Evolutionary conservation across 30 jellyfish, hydroid and myxozoan species (phyloP).

Genomic region (Hydractinia echinata): DNA sequence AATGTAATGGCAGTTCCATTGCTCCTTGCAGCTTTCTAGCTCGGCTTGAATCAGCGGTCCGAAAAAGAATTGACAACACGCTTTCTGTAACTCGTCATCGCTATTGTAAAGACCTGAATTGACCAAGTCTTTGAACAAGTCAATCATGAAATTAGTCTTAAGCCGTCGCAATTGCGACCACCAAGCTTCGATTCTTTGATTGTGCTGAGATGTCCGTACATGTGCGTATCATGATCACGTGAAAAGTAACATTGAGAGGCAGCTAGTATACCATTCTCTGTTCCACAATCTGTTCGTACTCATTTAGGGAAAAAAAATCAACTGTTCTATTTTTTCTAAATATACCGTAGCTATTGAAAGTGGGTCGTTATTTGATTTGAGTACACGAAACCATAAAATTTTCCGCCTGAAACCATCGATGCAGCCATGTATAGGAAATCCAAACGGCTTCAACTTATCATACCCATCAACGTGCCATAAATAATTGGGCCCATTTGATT

Average conservation of each 20-base stretch:
- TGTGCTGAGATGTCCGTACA: slow-evolving; percentile 62
- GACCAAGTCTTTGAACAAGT: no score
- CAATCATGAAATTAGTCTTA: not conserved
- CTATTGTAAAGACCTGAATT: no score
- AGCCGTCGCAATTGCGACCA: not conserved
- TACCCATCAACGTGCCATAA: no score
- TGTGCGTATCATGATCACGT: slow-evolving; percentile 38
- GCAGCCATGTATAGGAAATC: no score
- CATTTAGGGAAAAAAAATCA: slow-evolving; percentile 31
- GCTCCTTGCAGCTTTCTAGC: not conserved
- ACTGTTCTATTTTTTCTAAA: slow-evolving; percentile 35
- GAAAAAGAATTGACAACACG: not conserved
- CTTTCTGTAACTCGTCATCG: no score
- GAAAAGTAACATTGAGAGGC: slow-evolving; percentile 44
- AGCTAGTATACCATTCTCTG: slow-evolving; percentile 52
- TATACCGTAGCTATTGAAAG: slow-evolving; percentile 25
- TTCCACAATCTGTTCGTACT: slow-evolving; percentile 41
- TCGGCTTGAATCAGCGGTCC: not conserved
- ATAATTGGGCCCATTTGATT: no score
- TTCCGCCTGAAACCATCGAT: no score
- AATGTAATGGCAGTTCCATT: slow-evolving; percentile 1
- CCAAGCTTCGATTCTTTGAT: slow-evolving; percentile 46
- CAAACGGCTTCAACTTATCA: no score
- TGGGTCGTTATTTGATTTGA: slow-evolving; percentile 17
- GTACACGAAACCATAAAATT: no score